Evolutionary conservation across 2,797 vertebrate species (phyloP).

Genomic region (Tangara arthus): DNA sequence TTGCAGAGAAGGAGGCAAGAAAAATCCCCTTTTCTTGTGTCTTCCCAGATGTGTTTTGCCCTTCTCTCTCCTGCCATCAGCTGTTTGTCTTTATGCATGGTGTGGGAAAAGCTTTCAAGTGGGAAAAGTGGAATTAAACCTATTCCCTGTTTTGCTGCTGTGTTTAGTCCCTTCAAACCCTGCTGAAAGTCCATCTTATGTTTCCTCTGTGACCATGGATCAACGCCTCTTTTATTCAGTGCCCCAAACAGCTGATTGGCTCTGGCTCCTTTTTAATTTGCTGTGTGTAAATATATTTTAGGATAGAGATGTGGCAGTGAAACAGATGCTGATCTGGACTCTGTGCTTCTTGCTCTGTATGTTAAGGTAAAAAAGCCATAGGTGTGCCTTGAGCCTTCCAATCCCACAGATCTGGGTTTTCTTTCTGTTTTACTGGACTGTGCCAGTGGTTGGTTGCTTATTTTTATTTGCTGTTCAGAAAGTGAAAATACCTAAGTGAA

Average conservation of each 20-base stretch:
- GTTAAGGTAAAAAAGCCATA: neutral
- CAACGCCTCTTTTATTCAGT: neutral
- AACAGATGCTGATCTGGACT: neutral
- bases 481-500: neutral
- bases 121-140: neutral
- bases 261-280: neutral
- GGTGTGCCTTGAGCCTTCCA: neutral
- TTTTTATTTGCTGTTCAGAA: neutral
- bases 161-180: neutral
- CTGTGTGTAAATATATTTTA: neutral
- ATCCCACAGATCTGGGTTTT: neutral
- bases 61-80: neutral
- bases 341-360: neutral
- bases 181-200: neutral
- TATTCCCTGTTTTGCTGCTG: neutral
- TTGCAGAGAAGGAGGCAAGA: neutral
- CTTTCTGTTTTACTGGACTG: neutral
- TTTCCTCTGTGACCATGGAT: neutral
- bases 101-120: neutral
- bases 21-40: neutral
- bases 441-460: neutral
- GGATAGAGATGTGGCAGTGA: neutral
- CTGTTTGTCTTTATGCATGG: neutral
- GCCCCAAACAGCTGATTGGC: neutral
- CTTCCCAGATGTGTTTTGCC: neutral